A percentile compares a stretch with the other conserved stretches of the same genome.
Conservation (phyloP, 1,140 invertebrate genomes). For the Anthonomus grandis region DNA sequence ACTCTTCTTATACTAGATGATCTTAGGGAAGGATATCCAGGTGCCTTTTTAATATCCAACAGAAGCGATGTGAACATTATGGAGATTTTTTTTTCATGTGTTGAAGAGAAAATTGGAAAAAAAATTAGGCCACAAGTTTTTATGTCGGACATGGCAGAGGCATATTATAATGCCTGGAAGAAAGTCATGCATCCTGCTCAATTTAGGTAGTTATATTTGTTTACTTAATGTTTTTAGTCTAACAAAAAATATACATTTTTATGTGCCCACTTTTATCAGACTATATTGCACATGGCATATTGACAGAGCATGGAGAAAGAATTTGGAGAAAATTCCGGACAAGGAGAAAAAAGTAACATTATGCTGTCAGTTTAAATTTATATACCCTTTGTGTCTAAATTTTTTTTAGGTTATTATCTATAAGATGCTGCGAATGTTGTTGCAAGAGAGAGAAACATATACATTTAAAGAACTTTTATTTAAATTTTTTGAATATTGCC, state of each 20-base stretch:
- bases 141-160: constrained; percentile 29
- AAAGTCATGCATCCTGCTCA: constrained; percentile 22
- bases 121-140: constrained; percentile 15
- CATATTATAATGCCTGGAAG: constrained; percentile 23
- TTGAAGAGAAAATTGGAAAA: constrained; percentile 5
- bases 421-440: background rate
- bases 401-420: constrained; percentile 3
- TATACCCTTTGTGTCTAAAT: no score
- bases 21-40: constrained; percentile 17
- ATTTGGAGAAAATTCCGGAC: constrained; percentile 3
- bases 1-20: constrained; percentile 20
- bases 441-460: constrained; percentile 10
- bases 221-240: no score
- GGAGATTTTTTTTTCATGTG: constrained; percentile 14
- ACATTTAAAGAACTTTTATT: no score
- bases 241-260: no score
- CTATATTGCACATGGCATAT: no score
- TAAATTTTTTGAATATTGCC: no score
- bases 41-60: constrained; percentile 6
- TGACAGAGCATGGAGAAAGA: constrained; percentile 17
- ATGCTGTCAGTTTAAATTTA: no score
- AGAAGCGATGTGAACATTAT: constrained; percentile 14
- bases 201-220: no score
- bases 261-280: background rate
- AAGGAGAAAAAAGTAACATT: background rate